Conservation (phyloP, 2,113 vertebrate genomes). For the Gambusia holbrooki region DNA sequence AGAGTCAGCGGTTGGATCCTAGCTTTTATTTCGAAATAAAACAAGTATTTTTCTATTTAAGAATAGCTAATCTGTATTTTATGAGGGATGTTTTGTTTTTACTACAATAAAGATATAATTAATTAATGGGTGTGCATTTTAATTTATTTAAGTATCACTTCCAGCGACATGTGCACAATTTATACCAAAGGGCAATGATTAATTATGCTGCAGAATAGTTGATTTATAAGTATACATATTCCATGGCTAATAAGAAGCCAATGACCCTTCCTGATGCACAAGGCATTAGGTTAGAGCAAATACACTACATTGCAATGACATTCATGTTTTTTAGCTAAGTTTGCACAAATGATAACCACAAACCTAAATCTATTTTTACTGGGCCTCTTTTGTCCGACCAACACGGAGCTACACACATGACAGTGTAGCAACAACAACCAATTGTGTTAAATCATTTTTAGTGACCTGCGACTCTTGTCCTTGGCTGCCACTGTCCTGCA, state of each 20-base stretch:
- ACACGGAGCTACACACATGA: not conserved
- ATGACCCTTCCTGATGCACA: not conserved
- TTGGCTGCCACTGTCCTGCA: not conserved
- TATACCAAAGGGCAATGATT: not conserved
- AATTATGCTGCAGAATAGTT: not conserved
- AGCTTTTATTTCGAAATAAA: slow-evolving; percentile 44
- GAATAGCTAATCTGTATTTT: slow-evolving; percentile 60
- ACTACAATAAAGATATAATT: slow-evolving; percentile 65
- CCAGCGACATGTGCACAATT: not conserved
- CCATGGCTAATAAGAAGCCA: not conserved
- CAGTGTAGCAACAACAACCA: no score
- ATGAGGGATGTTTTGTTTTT: slow-evolving; percentile 39
- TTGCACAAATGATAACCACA: not conserved
- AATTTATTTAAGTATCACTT: slow-evolving; percentile 14
- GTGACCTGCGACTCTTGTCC: no score
- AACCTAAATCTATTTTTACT: not conserved
- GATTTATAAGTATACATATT: not conserved
- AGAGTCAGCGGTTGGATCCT: slow-evolving; percentile 39
- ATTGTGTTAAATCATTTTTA: no score
- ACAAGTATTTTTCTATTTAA: slow-evolving; percentile 77
- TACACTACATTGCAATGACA: not conserved
- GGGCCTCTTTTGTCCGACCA: not conserved
- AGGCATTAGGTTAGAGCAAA: not conserved
- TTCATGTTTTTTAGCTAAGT: not conserved
- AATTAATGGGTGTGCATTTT: slow-evolving; percentile 2